phyloP scores from a whole-genome alignment of 1,140 invertebrate species.

The Phymorhynchus buccinoides region DNA sequence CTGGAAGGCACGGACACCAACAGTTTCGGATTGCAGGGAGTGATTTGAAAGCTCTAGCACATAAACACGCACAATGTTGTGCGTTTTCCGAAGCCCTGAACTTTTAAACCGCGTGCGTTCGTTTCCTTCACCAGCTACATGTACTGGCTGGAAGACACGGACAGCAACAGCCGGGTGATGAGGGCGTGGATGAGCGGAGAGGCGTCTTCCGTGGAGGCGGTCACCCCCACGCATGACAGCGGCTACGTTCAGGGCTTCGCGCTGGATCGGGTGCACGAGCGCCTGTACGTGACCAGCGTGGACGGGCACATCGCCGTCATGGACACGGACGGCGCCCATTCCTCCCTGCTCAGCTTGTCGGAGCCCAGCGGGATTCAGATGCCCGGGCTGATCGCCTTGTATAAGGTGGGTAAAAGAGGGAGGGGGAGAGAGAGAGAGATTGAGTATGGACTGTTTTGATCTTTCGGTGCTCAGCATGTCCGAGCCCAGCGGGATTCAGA shows the following conservation, averaged over 20 bases:
- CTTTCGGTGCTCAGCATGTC: not conserved
- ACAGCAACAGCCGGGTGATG: slow-evolving; percentile 89
- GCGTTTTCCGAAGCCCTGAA: too few species aligned
- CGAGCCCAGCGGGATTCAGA: slow-evolving; percentile 61
- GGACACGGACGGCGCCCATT: not conserved
- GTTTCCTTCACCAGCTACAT: slow-evolving; percentile 56
- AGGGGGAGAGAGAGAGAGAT: not conserved
- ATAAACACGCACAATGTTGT: too few species aligned
- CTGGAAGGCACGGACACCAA: slow-evolving; percentile 97
- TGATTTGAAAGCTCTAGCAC: too few species aligned
- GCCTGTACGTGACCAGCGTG: slow-evolving; percentile 60
- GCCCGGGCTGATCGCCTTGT: slow-evolving; percentile 79
- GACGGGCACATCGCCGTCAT: not conserved
- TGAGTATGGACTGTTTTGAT: not conserved
- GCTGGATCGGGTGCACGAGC: slow-evolving; percentile 57
- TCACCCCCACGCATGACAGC: not conserved
- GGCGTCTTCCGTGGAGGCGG: slow-evolving; percentile 11
- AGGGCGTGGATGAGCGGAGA: slow-evolving; percentile 91
- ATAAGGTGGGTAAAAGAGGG: slow-evolving; percentile 40
- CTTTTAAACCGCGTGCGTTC: not conserved
- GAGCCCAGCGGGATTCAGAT: slow-evolving; percentile 73
- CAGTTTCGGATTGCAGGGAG: too few species aligned
- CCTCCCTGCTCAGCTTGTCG: not conserved
- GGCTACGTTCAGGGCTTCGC: slow-evolving; percentile 46
- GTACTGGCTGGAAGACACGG: slow-evolving; percentile 95